Percentiles rank a stretch among this genome's conserved stretches.
Evolutionary conservation across 2,113 vertebrate species (phyloP).

Genomic region (Prietella phreatophila): DNA sequence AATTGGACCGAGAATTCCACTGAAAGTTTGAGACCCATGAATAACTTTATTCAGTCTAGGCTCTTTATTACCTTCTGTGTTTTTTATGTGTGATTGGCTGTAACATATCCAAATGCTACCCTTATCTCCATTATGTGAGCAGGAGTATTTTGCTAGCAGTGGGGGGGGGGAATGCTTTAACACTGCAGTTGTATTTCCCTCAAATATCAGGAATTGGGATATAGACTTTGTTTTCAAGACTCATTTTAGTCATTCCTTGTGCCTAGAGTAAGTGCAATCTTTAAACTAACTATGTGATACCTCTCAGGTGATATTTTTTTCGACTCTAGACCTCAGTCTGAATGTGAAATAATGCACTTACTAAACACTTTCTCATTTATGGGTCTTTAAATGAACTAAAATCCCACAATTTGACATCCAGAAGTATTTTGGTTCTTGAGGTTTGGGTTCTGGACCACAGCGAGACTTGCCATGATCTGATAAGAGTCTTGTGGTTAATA

Average conservation of each 20-base stretch:
- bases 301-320: background rate
- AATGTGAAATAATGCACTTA: conserved; percentile 25
- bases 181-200: background rate
- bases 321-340: background rate
- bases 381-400: conserved; percentile 14
- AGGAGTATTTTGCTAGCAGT: conserved; percentile 16
- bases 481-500: conserved; percentile 62
- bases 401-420: conserved; percentile 25
- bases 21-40: conserved; percentile 69
- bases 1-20: conserved; percentile 71
- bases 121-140: conserved; percentile 21
- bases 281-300: background rate
- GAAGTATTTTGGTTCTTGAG: conserved; percentile 43
- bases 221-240: background rate
- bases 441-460: conserved; percentile 60
- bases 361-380: conserved; percentile 5
- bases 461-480: conserved; percentile 60
- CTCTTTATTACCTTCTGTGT: conserved; percentile 36
- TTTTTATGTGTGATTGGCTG: conserved; percentile 39
- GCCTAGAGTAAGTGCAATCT: background rate
- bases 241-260: background rate
- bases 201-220: background rate
- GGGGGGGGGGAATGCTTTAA: background rate
- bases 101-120: conserved; percentile 24
- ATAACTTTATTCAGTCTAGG: conserved; percentile 48